Base-by-base conservation (phyloP, 2,113 vertebrate species). In the Stigmatopora nigra region DNA sequence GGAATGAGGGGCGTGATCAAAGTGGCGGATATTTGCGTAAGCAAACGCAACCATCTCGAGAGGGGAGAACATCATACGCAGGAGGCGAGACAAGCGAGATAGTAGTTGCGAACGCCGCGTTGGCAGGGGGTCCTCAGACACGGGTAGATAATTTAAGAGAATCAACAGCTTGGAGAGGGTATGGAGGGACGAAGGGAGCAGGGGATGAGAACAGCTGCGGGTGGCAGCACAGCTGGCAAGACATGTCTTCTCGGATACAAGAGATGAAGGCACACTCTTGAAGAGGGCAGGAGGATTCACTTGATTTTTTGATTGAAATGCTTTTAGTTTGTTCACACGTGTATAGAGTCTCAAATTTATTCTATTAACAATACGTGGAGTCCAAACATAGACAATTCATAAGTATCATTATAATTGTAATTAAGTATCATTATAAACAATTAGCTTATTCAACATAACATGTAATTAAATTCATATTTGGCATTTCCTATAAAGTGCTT, bases 1-100 rank as follows among this genome's bases (percentile, higher is more conserved):
- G 45, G 70, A 69, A 58, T 69, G 65, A 70, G 80, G 64, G 71
- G 69, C 70, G 49, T 73, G 83, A 85, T 88, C 83, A 87, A 87
- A 88, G 86, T 11, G 9, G 70, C 16, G 69, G 51, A 57, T 76
- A 80, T 86, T 84, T 80, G 78, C 79, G 73, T 77, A 73, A 65
- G 77, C 79, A 78, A 75, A 83, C 71, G 71, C 72, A 70, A 71
- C 64, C 76, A 69, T 78, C 81, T 82, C 77, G 71, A 83, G 64
- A 68, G 76, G 81, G 78, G 64, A 73, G 79, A 69, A 65, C 51
- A 72, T 81, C 72, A 74, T 70, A 81, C 78, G 36, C 59, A 72
- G 72, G 56, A 82, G 64, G 72, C 59, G 63, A 75, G 73, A 75
- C 64, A 58, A 57, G 41, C 68, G 73, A 35, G 68, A 69, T 70